phyloP scores from a whole-genome alignment of 2,797 vertebrate genomes.

The Ficedula albicollis region DNA sequence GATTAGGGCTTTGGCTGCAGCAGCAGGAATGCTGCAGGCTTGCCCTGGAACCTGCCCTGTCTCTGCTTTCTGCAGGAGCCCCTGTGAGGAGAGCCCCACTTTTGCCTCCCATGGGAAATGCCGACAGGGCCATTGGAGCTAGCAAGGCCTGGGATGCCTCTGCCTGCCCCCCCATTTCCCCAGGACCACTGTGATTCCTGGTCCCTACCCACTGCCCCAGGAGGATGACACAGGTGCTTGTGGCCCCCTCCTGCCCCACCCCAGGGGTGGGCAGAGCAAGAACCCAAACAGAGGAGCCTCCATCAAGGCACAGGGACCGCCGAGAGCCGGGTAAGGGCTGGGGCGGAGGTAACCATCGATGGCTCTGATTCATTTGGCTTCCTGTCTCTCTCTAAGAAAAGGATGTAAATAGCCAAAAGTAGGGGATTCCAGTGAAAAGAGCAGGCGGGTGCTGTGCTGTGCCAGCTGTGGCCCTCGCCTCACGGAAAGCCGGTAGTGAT shows the following conservation, averaged over 20 bases:
- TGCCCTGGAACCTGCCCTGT: neutral
- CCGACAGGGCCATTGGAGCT: accelerated
- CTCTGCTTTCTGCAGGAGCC: neutral
- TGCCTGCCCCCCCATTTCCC: accelerated
- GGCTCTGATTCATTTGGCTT: conserved; percentile 62
- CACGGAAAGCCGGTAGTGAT: conserved; percentile 84
- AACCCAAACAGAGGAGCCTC: neutral
- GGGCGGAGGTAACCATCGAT: neutral
- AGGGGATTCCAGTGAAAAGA: conserved; percentile 70
- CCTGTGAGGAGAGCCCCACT: neutral
- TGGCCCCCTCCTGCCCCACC: neutral
- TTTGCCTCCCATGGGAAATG: neutral
- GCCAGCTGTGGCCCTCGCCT: conserved; percentile 53
- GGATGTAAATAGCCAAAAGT: conserved; percentile 58
- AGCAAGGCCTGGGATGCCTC: neutral
- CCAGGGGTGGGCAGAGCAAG: accelerated
- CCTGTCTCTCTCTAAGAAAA: conserved; percentile 75
- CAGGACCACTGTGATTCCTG: neutral
- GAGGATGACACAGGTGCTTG: neutral
- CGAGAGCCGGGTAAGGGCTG: neutral
- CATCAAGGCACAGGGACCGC: neutral
- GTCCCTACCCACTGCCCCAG: neutral
- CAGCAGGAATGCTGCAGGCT: neutral
- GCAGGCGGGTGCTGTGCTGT: conserved; percentile 32
- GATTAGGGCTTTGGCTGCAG: neutral